A percentile compares a stretch with the other conserved stretches of the same genome.
Evolutionary conservation across 1,140 invertebrate genomes (phyloP).

Genomic region (Apis cerana): DNA sequence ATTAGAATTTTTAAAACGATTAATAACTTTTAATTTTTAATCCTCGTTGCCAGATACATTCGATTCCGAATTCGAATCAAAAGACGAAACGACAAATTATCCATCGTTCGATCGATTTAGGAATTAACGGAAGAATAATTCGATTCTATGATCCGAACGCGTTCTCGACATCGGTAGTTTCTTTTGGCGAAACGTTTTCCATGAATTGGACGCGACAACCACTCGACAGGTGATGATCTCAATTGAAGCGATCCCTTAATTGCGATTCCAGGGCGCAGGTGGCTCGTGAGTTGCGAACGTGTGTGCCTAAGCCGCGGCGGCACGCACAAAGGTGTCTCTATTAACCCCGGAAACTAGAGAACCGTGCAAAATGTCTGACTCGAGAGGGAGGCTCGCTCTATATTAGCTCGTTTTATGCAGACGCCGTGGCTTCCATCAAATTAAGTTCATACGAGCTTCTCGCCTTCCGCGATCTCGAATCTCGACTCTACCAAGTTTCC

Average conservation of each 20-base stretch:
- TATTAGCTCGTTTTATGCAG: conserved; percentile 59
- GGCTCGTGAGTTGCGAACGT: conserved; percentile 13
- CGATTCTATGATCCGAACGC: too few relatives aligned
- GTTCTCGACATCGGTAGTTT: too few relatives aligned
- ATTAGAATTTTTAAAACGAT: too few relatives aligned
- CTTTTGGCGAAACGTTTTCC: not conserved
- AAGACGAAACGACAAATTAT: too few relatives aligned
- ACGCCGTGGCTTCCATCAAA: conserved; percentile 55
- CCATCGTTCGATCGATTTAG: too few relatives aligned
- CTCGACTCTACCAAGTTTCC: conserved; percentile 31
- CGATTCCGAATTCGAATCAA: too few relatives aligned
- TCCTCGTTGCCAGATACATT: too few relatives aligned
- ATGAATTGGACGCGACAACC: not conserved
- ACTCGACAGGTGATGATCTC: conserved; percentile 29
- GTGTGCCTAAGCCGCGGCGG: conserved; percentile 12
- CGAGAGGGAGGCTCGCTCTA: conserved; percentile 41
- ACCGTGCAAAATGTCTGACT: conserved; percentile 50
- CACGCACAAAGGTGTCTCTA: conserved; percentile 45
- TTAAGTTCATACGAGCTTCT: conserved; percentile 50
- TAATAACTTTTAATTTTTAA: too few relatives aligned
- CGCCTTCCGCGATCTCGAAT: conserved; percentile 39
- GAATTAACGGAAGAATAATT: too few relatives aligned
- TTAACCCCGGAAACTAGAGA: conserved; percentile 45
- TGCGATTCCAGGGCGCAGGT: conserved; percentile 20
- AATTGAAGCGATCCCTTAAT: conserved; percentile 38